Evolutionary conservation across 2,113 vertebrate genomes (phyloP), one percentile per base, ranked within the genome.

Genomic region (Callaeas wilsoni): DNA sequence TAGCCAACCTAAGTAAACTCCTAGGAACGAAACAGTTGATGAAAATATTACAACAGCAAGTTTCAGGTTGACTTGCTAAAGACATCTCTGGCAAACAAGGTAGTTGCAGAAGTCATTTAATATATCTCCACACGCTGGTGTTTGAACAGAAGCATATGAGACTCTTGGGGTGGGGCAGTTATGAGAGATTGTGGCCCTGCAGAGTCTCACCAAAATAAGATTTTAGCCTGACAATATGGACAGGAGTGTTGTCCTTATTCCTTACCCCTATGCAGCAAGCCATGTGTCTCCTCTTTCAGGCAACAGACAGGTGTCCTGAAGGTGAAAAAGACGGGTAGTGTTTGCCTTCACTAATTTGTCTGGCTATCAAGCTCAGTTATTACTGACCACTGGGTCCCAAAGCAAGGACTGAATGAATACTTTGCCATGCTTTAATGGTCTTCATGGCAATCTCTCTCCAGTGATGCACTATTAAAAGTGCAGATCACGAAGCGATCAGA

Each of bases 1-100:
- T 84, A 89, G 52, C 30, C 27, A 59, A 44, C 46, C 33, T 86
- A 57, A 86, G 39, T 42, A 70, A 71, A 64, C 47, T 74, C 52
- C 59, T 56, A 84, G 16, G 55, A 95, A 32, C 26, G 29, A 78
- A 93, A 35, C 73, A 67, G 68, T 78, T 75, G 57, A 69, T 78
- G 52, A 81, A 90, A 69, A 77, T 86, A 81, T 25, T 74, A 52
- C 12, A 78, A 75, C 76, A 96, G 56, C 13, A 6, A 87, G 89
- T 95, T 94, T 95, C 91, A 47, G 52, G 73, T 78, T 96, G 93
- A 91, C 89, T 91, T 70, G 73, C 56, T 84, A 52, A 70, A 93
- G 69, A 49, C 33, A 27, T 52, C 84, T 63, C 60, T 81, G 87
- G 47, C 49, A 92, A 95, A 89, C 64, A 84, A 84, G 53, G 50